Percentiles rank a stretch among this genome's conserved stretches.
phyloP scores from a whole-genome alignment of 64 coral and sea anemone genomes.

The Hydrozoanthus tunicans region DNA sequence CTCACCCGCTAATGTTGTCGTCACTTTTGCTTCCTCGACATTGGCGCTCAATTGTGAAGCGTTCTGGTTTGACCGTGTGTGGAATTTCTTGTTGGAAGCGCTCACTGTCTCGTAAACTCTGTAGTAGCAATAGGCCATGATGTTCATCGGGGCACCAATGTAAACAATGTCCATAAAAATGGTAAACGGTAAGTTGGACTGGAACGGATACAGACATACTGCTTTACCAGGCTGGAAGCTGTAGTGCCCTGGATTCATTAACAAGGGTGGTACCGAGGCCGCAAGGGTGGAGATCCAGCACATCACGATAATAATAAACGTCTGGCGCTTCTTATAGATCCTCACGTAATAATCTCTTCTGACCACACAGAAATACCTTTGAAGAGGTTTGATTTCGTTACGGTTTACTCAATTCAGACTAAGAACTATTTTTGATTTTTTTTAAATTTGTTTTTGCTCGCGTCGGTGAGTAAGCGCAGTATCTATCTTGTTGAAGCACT shows the following conservation, averaged over 20 bases:
- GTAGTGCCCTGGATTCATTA: slow-evolving; percentile 36
- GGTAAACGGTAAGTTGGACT: slow-evolving; percentile 42
- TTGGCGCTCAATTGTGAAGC: slow-evolving; percentile 28
- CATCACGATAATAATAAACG: neutral
- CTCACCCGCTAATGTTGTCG: slow-evolving; percentile 50
- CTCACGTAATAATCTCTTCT: slow-evolving; percentile 65
- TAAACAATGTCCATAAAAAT: slow-evolving; percentile 58
- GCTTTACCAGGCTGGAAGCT: slow-evolving; percentile 59
- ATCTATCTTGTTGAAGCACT: too few species aligned
- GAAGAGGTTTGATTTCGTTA: neutral
- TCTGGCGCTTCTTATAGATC: slow-evolving; percentile 31
- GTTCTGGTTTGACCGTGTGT: neutral
- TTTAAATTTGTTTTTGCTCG: neutral
- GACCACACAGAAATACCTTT: slow-evolving; percentile 63
- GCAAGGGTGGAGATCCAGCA: slow-evolving; percentile 20
- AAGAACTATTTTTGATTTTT: neutral
- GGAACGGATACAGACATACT: slow-evolving; percentile 55
- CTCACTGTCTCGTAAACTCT: slow-evolving; percentile 48
- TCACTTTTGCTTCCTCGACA: slow-evolving; percentile 65
- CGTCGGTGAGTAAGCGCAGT: neutral
- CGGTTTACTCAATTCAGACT: too few species aligned
- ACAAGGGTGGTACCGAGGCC: slow-evolving; percentile 37
- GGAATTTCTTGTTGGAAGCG: slow-evolving; percentile 20
- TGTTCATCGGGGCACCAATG: slow-evolving; percentile 35
- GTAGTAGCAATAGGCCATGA: slow-evolving; percentile 49